phyloP scores from a whole-genome alignment of 2,888 invertebrate species.

The Tethea ocularis region DNA sequence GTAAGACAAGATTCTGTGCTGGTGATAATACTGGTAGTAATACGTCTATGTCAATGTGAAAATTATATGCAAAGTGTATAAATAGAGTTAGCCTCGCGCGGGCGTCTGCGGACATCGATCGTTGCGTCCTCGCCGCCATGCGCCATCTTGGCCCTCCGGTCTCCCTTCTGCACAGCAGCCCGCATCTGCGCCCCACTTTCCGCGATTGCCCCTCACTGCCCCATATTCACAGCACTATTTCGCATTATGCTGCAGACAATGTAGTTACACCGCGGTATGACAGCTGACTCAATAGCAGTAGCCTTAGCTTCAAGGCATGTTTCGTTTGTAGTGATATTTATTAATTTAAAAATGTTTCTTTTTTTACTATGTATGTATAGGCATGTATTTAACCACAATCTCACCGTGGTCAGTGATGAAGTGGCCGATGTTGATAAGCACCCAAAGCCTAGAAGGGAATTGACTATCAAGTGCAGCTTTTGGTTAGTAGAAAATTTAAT shows the following conservation, averaged over 20 bases:
- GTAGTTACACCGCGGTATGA: constrained; percentile 46
- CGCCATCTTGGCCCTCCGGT: constrained; percentile 82
- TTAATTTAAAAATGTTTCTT: not conserved
- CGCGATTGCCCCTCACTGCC: constrained; percentile 74
- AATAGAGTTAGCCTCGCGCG: constrained; percentile 78
- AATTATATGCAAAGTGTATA: constrained; percentile 76
- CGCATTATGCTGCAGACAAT: constrained; percentile 44
- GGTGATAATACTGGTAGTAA: constrained; percentile 9
- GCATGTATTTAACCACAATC: too few relatives aligned
- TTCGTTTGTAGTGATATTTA: not conserved
- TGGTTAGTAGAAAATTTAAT: too few relatives aligned
- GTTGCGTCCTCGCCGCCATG: constrained; percentile 82
- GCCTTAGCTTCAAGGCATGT: constrained; percentile 43
- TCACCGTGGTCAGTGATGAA: too few relatives aligned
- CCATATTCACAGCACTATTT: constrained; percentile 80
- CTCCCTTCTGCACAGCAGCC: constrained; percentile 65
- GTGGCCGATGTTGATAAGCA: too few relatives aligned
- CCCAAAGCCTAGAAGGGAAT: too few relatives aligned
- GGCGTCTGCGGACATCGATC: constrained; percentile 82
- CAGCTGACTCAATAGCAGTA: constrained; percentile 43
- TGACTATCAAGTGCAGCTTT: too few relatives aligned
- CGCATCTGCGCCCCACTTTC: constrained; percentile 55
- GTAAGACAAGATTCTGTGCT: too few relatives aligned
- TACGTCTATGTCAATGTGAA: constrained; percentile 58
- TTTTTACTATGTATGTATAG: too few relatives aligned